Evolutionary conservation across 2,888 invertebrate species (phyloP).

Genomic region (Penaeus monodon): DNA sequence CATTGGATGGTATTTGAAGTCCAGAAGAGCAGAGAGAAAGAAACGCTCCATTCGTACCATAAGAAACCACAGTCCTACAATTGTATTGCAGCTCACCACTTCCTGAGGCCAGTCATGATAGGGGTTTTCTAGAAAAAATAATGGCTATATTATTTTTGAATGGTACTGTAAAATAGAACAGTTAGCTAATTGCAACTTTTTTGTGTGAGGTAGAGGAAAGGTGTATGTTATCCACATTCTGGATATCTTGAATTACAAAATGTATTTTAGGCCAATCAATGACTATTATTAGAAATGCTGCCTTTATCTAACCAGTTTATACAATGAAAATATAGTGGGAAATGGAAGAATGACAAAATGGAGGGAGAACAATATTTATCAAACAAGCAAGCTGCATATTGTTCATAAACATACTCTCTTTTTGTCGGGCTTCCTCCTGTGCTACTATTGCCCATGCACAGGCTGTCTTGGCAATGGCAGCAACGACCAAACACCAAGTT

Average conservation of each 20-base stretch:
- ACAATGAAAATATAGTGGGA: no score
- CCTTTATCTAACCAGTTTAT: no score
- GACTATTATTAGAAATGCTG: no score
- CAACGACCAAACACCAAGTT: conserved; percentile 36
- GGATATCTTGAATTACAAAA: no score
- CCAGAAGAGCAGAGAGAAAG: conserved; percentile 18
- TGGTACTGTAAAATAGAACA: background rate
- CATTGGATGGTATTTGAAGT: conserved; percentile 31
- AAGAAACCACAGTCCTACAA: conserved; percentile 29
- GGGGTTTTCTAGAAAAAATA: background rate
- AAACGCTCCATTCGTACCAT: conserved; percentile 10
- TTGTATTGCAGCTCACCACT: background rate
- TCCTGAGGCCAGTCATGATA: background rate
- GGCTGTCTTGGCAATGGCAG: conserved; percentile 25
- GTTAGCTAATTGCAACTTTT: background rate
- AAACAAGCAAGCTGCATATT: background rate
- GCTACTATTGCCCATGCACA: conserved; percentile 25
- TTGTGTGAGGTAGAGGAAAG: no score
- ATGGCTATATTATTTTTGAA: no score
- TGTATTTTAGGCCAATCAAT: background rate
- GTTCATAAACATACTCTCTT: background rate
- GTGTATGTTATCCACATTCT: no score
- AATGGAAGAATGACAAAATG: no score
- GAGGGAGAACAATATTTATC: no score
- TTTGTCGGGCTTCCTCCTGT: background rate